A percentile compares a stretch with the other conserved stretches of the same genome.
phyloP scores from a whole-genome alignment of 2,113 vertebrate genomes.

The Lathamus discolor region DNA sequence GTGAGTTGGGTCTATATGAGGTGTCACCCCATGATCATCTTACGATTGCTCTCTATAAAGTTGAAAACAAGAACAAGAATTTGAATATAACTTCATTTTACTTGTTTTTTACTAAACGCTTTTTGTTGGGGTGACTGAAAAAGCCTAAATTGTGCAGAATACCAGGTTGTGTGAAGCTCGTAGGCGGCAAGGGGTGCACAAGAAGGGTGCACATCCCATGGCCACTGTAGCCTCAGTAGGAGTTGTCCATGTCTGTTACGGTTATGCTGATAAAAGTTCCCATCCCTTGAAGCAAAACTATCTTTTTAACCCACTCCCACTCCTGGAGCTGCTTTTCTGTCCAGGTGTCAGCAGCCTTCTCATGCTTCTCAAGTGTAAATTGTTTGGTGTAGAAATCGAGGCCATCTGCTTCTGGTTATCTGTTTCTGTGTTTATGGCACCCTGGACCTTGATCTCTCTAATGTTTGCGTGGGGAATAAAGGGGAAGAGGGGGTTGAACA shows the following conservation, averaged over 20 bases:
- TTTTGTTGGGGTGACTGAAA: neutral
- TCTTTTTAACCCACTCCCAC: neutral
- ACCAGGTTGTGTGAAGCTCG: neutral
- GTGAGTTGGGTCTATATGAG: neutral
- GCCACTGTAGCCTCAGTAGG: neutral
- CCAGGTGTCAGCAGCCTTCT: neutral
- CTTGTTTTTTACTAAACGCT: neutral
- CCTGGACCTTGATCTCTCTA: neutral
- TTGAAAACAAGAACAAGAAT: neutral
- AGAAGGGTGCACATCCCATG: neutral
- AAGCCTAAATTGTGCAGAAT: neutral
- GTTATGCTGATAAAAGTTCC: neutral
- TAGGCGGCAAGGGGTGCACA: neutral
- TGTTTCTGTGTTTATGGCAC: neutral
- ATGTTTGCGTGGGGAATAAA: neutral
- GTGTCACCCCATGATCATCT: neutral
- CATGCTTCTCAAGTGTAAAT: neutral
- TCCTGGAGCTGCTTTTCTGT: neutral
- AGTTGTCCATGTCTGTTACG: neutral
- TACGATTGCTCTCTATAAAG: neutral
- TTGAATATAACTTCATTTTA: neutral
- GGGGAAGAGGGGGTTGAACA: neutral
- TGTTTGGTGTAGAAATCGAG: slow-evolving; percentile 5
- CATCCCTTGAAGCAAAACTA: neutral
- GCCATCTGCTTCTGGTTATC: neutral